Base-by-base conservation (phyloP, 2,797 vertebrate genomes). In the Uromys caudimaculatus region DNA sequence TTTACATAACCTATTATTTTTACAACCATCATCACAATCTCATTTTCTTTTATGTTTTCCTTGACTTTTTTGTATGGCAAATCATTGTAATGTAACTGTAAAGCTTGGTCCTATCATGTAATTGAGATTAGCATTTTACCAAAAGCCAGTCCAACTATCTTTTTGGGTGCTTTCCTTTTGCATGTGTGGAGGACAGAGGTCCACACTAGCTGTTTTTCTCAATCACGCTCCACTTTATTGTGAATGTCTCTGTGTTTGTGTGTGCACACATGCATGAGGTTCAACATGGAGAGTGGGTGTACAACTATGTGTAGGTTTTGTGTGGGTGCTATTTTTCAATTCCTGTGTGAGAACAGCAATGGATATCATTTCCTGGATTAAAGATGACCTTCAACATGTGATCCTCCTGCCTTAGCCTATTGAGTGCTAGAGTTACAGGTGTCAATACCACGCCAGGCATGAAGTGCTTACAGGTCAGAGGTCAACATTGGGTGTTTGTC, bases 1-100 rank as follows among this genome's bases (percentile, higher is more conserved):
- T 29, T 50, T n/a, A 16, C 6, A 5, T 24, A n/a, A 24, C 32
- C 64, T 52, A 67, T 16, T n/a, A 38, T 71, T 64, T 85, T 86
- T 52, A 69, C 29, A 69, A 67, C 62, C 32, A 67, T 52, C 44
- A 52, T n/a, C 60, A 19, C 83, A 86, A 52, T 23, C 32, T 69
- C 32, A n/a, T 50, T 86, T 52, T 52, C 58, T n/a, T 52, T 32
- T 35, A 47, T 84, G 41, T 50, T 85, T 64, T 47, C 44, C 19
- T 83, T 83, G 79, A 44, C 47, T 2, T 83, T 62, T 6, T 60
- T 93, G 13, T 64, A 69, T 95, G 58, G n/a, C 17, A 62, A 62
- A 62, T 88, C 27, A 44, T 35, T 90, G n/a, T 85, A 93, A 87
- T 75, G 78, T 77, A 95, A 86, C 38, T 58, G 21, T 84, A 78